A percentile compares a stretch with the other conserved stretches of the same genome.
Evolutionary conservation across 2,888 invertebrate genomes (phyloP).

Genomic region (Scaeva pyrastri): DNA sequence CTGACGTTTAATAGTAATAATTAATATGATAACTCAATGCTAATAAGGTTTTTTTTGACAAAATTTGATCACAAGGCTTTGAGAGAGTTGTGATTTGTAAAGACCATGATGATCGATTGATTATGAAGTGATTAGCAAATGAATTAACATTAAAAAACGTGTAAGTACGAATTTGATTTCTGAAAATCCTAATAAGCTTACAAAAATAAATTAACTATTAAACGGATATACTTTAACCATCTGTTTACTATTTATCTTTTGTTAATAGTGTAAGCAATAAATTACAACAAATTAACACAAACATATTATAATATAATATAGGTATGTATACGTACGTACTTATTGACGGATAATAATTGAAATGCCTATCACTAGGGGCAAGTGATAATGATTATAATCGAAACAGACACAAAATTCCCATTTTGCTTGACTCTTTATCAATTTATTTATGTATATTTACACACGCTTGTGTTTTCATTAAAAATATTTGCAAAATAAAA

Average conservation of each 20-base stretch:
- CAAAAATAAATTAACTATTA: background rate
- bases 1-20: background rate
- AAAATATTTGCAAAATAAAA: background rate
- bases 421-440: constrained; percentile 14
- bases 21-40: constrained; percentile 4
- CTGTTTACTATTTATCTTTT: background rate
- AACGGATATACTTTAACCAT: background rate
- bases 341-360: constrained; percentile 20
- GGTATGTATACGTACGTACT: too few relatives aligned
- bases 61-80: constrained; percentile 14
- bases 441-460: background rate
- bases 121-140: background rate
- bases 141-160: background rate
- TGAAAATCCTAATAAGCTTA: background rate
- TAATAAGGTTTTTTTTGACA: background rate
- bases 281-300: constrained; percentile 7
- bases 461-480: constrained; percentile 24
- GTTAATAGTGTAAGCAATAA: background rate
- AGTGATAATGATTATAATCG: background rate
- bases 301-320: too few relatives aligned
- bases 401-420: background rate
- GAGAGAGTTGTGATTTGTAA: background rate
- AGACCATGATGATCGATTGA: background rate
- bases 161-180: background rate
- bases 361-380: constrained; percentile 6